Percentiles rank a stretch among this genome's conserved stretches.
Evolutionary conservation across 2,113 vertebrate species (phyloP).

Genomic region (Phylloscopus trochilus): DNA sequence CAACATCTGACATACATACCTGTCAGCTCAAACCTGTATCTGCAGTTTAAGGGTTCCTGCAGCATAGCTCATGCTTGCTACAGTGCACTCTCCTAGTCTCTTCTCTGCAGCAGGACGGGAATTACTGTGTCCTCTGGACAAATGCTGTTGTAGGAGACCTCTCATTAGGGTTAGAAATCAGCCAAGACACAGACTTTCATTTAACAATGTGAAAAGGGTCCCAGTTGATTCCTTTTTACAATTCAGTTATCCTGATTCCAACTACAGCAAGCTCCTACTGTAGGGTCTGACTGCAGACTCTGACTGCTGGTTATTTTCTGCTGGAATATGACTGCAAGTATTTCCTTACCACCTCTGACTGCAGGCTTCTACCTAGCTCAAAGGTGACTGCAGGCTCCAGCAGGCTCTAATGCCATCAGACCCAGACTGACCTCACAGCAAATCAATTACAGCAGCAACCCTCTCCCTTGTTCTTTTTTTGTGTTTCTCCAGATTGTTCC

Average conservation of each 20-base stretch:
- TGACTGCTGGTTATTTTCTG: not conserved
- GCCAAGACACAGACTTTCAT: not conserved
- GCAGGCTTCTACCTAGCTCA: not conserved
- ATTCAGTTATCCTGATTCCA: not conserved
- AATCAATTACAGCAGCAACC: not conserved
- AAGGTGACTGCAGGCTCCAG: not conserved
- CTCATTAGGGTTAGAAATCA: not conserved
- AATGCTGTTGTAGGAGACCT: not conserved
- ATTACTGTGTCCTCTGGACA: not conserved
- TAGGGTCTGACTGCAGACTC: not conserved
- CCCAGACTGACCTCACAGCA: not conserved
- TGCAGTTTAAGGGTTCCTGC: not conserved
- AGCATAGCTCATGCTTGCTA: not conserved
- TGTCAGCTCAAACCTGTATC: not conserved
- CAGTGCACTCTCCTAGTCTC: not conserved
- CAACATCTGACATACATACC: rapidly evolving
- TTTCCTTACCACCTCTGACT: not conserved
- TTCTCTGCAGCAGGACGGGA: not conserved
- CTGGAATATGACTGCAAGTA: not conserved
- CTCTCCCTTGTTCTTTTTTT: not conserved
- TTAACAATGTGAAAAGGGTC: not conserved
- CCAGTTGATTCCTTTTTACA: not conserved
- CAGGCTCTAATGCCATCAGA: not conserved
- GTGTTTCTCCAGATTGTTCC: not conserved
- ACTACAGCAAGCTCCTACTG: not conserved